phyloP scores from a whole-genome alignment of 2,888 invertebrate genomes.

The Athalia cordata region DNA sequence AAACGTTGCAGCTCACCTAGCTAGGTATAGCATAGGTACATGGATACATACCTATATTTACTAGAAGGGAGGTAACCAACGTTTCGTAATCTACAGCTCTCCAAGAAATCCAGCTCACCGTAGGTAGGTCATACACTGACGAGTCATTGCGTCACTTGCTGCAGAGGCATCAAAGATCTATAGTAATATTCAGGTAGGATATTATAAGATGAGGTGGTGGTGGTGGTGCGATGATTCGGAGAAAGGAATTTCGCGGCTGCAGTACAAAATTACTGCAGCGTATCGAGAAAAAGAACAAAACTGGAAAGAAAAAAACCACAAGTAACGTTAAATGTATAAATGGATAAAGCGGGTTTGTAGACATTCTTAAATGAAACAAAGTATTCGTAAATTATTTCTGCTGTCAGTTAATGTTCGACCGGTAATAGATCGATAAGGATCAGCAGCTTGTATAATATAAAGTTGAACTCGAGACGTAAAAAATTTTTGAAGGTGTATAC shows the following conservation, averaged over 20 bases:
- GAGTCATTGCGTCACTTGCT: slow-evolving; percentile 28
- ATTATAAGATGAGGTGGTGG: neutral
- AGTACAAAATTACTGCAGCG: neutral
- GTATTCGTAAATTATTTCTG: no score
- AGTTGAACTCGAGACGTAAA: neutral
- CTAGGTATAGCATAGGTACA: no score
- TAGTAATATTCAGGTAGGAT: neutral
- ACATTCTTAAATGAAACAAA: no score
- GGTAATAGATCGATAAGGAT: neutral
- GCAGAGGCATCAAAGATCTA: neutral
- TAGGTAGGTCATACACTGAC: slow-evolving; percentile 24
- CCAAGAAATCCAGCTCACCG: slow-evolving; percentile 4
- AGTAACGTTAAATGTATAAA: neutral
- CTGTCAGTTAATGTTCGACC: neutral
- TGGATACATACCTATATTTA: neutral
- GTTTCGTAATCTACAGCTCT: slow-evolving; percentile 35
- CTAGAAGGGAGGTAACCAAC: slow-evolving; percentile 37
- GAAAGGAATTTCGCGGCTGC: slow-evolving; percentile 11
- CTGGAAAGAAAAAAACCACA: neutral
- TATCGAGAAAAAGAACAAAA: neutral
- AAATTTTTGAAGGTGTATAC: slow-evolving; percentile 30
- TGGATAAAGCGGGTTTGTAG: no score
- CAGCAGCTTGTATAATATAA: neutral
- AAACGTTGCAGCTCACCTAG: slow-evolving; percentile 5
- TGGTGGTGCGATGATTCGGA: neutral